These are phyloP conservation scores for Crotalus tigris DNA, from an alignment of 2,113 vertebrate species.

Conservation along the genomic window DNA sequence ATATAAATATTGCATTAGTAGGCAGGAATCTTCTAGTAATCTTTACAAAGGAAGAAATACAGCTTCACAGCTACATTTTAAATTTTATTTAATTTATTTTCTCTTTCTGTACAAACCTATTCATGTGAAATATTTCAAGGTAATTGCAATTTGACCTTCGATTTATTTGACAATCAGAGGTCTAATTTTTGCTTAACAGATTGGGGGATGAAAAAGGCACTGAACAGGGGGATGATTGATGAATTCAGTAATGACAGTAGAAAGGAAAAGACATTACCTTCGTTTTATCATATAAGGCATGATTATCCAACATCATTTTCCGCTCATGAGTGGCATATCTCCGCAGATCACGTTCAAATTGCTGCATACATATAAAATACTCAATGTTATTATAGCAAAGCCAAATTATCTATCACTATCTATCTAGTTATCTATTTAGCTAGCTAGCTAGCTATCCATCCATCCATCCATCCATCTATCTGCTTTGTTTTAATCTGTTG, in stretches of 20 bases:
- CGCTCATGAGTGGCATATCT: constrained; percentile 80
- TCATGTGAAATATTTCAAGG: neutral
- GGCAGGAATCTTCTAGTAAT: neutral
- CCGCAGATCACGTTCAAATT: constrained; percentile 91
- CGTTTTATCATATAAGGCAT: constrained; percentile 86
- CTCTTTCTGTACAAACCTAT: neutral
- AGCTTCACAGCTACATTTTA: neutral
- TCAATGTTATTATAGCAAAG: neutral
- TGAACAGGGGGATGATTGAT: neutral
- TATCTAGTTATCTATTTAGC: neutral
- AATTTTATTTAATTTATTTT: neutral
- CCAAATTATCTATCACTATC: neutral
- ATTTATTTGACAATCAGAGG: constrained; percentile 10
- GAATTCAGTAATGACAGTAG: neutral
- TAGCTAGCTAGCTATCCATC: neutral
- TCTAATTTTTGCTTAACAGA: constrained; percentile 1
- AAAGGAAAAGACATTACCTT: constrained; percentile 76
- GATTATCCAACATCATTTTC: constrained; percentile 91
- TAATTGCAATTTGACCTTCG: constrained; percentile 4
- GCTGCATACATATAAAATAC: constrained; percentile 67
- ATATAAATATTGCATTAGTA: neutral
- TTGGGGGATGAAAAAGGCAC: neutral
- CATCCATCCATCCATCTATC: neutral
- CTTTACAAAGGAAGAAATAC: neutral
- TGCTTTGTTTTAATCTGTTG: neutral